Base-by-base conservation (phyloP, 2,888 invertebrate species). In the Stegana nigrithorax region DNA sequence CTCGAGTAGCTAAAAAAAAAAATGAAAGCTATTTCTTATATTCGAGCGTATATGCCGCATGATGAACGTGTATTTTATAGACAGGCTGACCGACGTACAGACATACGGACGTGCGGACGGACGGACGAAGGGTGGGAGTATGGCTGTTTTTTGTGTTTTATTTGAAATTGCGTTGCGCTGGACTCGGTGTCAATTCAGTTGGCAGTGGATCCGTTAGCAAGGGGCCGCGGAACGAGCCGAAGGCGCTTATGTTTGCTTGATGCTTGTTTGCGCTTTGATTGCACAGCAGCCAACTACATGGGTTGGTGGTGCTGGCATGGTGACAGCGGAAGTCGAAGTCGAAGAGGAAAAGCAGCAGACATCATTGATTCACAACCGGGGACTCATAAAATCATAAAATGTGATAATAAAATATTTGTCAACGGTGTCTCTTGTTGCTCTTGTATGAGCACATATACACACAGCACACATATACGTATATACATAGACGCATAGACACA, bases 381-480 rank as follows among this genome's bases (percentile, higher is more conserved):
- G 75, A 76, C 75, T 78, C 75, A 76, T 76, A 80, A 75, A 75
- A 75, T 79, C 75, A 72, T 72, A 79, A 75, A 76, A 76, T 80
- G 78, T 78, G 71, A 78, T 76, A 78, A 76, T 76, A 76, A 76
- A 76, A 76, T 76, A 76, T 76, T 76, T 76, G 80, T 76, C 78
- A 78, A 76, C 75, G 71, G n/a, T n/a, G n/a, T n/a, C n/a, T n/a
- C n/a, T n/a, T n/a, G n/a, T n/a, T n/a, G n/a, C n/a, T n/a, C n/a
- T n/a, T n/a, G n/a, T n/a, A n/a, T n/a, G n/a, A n/a, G n/a, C n/a
- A n/a, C n/a, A n/a, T n/a, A n/a, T n/a, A n/a, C n/a, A n/a, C n/a
- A n/a, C n/a, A n/a, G n/a, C n/a, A n/a, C n/a, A n/a, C n/a, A n/a
- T n/a, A n/a, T n/a, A n/a, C n/a, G n/a, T n/a, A n/a, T n/a, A n/a